Evolutionary conservation across 2,888 invertebrate species (phyloP), one percentile per base, ranked within the genome.

Genomic region (Psylliodes chrysocephalus): DNA sequence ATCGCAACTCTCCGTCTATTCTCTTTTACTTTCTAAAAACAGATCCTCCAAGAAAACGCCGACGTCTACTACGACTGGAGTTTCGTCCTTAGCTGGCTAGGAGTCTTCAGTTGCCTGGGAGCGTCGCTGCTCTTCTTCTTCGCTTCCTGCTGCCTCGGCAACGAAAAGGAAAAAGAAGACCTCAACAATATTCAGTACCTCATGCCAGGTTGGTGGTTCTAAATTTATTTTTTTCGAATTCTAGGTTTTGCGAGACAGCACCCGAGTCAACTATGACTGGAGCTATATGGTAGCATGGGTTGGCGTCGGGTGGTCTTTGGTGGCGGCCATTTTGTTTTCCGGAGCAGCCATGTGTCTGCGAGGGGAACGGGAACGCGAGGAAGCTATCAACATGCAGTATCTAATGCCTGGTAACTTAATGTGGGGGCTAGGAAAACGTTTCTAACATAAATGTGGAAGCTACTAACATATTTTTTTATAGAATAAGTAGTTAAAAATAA

Each of bases 261-360:
- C 92, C 76, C 89, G 91, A 86, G 88, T 92, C 81, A 89, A 90
- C 86, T 96, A 96, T 86, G 96, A 95, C 85, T 97, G 96, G 96
- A 96, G 96, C 78, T 97, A 96, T 88, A 92, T 95, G 87, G 90
- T 95, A 82, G 94, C 96, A 84, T 97, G 96, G 96, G 92, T 95
- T 85, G 96, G 96, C 84, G 95, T 96, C 81, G 95, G 92, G 77
- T 91, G 94, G 85, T 90, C 94, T 79, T 88, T 96, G 82, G 86
- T 96, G 83, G 91, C 95, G 78, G 94, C 95, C 85, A 92, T 96
- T 83, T 89, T 96, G 84, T 92, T 96, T 84, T 93, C 94, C 79
- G 94, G 94, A 82, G 94, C 95, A 79, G 95, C 96, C 82, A 92
- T 95, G 85, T 96, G 96, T 86, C 90, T 96, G 84, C 90, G 94